These are phyloP conservation scores for Atopsyche davidsoni DNA, from an alignment of 1,140 invertebrate genomes.

Conservation along the genomic window DNA sequence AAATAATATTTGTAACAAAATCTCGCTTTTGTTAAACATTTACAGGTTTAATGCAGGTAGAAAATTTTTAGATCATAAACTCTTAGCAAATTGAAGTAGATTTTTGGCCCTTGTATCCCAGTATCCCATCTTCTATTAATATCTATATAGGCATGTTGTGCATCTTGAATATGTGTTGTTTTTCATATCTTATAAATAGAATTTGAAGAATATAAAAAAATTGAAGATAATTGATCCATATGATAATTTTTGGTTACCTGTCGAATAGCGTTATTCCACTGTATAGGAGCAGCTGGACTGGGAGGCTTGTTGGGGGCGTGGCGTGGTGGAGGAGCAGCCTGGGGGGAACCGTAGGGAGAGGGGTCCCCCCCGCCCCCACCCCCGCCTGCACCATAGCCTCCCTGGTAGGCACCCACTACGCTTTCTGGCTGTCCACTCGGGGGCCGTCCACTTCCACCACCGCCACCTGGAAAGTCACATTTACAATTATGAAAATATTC, in stretches of 20 bases:
- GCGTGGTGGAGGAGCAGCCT: constrained; percentile 13
- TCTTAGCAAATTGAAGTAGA: no score
- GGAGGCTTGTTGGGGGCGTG: constrained; percentile 11
- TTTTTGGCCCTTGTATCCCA: no score
- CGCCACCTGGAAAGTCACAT: constrained; percentile 1
- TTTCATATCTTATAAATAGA: no score
- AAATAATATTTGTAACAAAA: no score
- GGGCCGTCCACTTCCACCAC: constrained; percentile 27
- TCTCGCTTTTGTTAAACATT: no score
- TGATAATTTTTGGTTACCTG: constrained; percentile 18
- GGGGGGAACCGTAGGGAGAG: constrained; percentile 27
- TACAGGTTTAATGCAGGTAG: no score
- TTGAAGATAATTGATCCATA: no score
- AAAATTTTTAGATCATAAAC: no score
- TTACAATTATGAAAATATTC: background rate
- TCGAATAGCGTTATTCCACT: constrained; percentile 28
- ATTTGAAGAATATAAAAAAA: no score
- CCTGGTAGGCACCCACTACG: constrained; percentile 16
- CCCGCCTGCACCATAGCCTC: constrained; percentile 10
- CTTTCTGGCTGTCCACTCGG: constrained; percentile 24
- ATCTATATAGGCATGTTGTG: no score
- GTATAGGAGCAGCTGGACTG: constrained; percentile 22
- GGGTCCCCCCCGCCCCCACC: constrained; percentile 22
- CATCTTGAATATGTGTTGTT: no score
- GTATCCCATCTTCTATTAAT: no score